A percentile compares a stretch with the other conserved stretches of the same genome.
Conservation (phyloP, 2,888 invertebrate genomes). For the Idaea dimidiata region DNA sequence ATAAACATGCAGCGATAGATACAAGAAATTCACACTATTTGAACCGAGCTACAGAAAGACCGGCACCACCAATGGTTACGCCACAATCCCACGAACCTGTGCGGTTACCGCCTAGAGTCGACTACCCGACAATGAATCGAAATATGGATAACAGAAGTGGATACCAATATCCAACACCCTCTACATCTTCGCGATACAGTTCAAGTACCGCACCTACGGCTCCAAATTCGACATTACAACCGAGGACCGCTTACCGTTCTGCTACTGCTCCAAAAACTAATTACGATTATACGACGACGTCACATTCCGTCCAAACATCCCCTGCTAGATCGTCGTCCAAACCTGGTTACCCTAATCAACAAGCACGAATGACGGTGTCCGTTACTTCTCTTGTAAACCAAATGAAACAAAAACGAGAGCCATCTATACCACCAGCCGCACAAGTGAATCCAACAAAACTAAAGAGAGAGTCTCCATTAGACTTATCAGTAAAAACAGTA, state of each 20-base stretch:
- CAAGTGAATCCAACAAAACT: constrained; percentile 63
- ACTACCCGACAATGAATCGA: constrained; percentile 55
- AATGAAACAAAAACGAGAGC: constrained; percentile 84
- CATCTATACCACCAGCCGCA: constrained; percentile 65
- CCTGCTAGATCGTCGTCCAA: constrained; percentile 60
- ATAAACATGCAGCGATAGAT: constrained; percentile 59
- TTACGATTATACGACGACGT: constrained; percentile 54
- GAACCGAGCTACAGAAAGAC: constrained; percentile 56
- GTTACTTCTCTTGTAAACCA: constrained; percentile 73
- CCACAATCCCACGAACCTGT: constrained; percentile 53
- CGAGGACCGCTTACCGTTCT: constrained; percentile 53
- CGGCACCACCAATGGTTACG: constrained; percentile 47
- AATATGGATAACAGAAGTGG: constrained; percentile 51
- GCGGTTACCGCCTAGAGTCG: constrained; percentile 53
- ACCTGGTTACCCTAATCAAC: constrained; percentile 65
- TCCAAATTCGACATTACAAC: constrained; percentile 53
- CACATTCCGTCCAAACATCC: constrained; percentile 60
- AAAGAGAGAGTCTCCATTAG: constrained; percentile 90
- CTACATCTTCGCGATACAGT: constrained; percentile 61
- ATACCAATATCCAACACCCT: constrained; percentile 62
- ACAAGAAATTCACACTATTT: constrained; percentile 55
- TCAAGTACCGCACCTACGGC: constrained; percentile 50
- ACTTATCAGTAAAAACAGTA: constrained; percentile 93
- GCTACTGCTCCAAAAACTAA: constrained; percentile 56
- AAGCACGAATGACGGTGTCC: constrained; percentile 72